These are phyloP conservation scores for Enteromius mattozi DNA, from an alignment of 2,797 vertebrate species.

Conservation along the genomic window DNA sequence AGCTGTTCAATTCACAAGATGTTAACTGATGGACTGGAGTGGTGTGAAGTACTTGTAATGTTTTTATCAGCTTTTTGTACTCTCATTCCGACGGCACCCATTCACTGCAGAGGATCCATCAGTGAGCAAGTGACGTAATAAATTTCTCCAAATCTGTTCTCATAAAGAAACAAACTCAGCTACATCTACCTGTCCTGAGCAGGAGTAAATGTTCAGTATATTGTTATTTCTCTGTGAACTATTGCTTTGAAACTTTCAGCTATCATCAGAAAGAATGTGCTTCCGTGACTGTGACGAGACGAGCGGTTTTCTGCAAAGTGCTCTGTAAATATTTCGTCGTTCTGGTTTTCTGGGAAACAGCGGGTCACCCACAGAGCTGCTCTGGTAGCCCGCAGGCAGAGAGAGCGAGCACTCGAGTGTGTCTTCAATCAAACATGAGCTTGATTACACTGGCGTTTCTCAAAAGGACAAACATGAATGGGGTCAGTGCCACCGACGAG, in stretches of 20 bases:
- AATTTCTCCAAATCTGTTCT: neutral
- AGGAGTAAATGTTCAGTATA: neutral
- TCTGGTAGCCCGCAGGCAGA: slow-evolving; percentile 40
- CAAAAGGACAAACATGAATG: slow-evolving; percentile 26
- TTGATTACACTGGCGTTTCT: slow-evolving; percentile 40
- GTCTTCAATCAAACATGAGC: slow-evolving; percentile 30
- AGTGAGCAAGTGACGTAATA: neutral
- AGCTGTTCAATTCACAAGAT: neutral
- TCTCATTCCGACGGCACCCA: neutral
- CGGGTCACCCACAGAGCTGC: slow-evolving; percentile 48
- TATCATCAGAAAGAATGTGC: neutral
- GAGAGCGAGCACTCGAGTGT: neutral
- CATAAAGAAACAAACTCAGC: neutral
- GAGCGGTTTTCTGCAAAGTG: slow-evolving; percentile 17
- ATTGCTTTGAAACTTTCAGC: neutral
- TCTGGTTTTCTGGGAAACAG: slow-evolving; percentile 35
- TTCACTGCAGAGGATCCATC: neutral
- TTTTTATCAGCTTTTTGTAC: neutral
- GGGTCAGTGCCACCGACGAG: slow-evolving; percentile 10
- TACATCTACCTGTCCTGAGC: neutral
- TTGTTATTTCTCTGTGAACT: neutral
- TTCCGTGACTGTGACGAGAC: slow-evolving; percentile 5
- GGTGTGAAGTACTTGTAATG: neutral
- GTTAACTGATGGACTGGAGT: neutral
- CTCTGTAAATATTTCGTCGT: slow-evolving; percentile 55